Evolutionary conservation across 1,140 invertebrate genomes (phyloP).

Genomic region (Bombus polaris): DNA sequence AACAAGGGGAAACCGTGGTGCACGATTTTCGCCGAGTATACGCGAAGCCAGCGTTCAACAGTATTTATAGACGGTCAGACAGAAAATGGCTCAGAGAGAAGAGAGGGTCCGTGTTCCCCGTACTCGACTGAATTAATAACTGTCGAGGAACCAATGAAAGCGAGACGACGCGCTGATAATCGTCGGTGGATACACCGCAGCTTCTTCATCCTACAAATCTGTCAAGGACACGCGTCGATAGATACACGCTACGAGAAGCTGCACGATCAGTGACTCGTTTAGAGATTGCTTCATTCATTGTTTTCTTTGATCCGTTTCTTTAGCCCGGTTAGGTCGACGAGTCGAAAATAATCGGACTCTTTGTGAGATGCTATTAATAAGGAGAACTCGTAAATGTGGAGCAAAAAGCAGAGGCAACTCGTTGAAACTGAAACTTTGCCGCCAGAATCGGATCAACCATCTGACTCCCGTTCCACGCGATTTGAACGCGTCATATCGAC

Average conservation of each 20-base stretch:
- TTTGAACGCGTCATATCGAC: background rate
- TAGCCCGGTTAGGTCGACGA: background rate
- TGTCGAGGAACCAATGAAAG: constrained; percentile 56
- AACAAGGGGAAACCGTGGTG: background rate
- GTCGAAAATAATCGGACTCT: constrained; percentile 25
- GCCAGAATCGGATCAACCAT: background rate
- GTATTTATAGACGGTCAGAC: constrained; percentile 63
- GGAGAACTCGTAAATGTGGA: background rate
- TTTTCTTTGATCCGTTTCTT: background rate
- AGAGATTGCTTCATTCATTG: constrained; percentile 11
- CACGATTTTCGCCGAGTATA: constrained; percentile 34
- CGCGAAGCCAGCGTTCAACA: background rate
- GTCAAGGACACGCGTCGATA: constrained; percentile 43
- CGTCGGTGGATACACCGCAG: background rate
- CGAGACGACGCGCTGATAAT: constrained; percentile 31
- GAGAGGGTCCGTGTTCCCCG: constrained; percentile 41
- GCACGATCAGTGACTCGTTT: background rate
- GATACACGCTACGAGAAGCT: too few relatives aligned
- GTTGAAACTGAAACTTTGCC: background rate
- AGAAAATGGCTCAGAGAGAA: constrained; percentile 51
- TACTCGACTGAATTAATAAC: constrained; percentile 60
- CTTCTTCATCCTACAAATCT: constrained; percentile 23
- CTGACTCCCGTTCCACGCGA: background rate
- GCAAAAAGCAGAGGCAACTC: background rate
- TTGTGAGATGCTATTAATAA: constrained; percentile 5